Evolutionary conservation across 2,888 invertebrate genomes (phyloP).

Genomic region (Bursaphelenchus okinawaensis): DNA sequence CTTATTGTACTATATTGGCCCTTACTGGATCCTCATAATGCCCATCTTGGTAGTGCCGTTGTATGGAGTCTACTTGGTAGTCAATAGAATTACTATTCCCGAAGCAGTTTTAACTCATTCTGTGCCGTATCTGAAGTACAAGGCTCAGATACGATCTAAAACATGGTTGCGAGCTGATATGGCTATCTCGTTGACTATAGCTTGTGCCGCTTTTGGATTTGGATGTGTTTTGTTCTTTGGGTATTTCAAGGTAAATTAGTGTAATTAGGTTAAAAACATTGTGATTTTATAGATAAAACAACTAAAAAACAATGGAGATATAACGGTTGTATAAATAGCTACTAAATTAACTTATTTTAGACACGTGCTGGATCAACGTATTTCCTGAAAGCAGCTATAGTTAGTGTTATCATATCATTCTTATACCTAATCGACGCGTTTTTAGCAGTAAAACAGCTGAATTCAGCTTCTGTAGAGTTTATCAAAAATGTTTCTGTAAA

Average conservation of each 20-base stretch:
- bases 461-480: conserved; percentile 26
- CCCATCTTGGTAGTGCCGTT: conserved; percentile 23
- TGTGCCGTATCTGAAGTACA: conserved; percentile 23
- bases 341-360: conserved; percentile 12
- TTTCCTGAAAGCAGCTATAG: conserved; percentile 25
- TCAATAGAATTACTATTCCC: conserved; percentile 3
- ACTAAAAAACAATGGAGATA: too few relatives aligned
- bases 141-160: conserved; percentile 17
- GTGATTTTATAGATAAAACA: too few relatives aligned
- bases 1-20: conserved; percentile 12
- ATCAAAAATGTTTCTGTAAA: not conserved
- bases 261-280: not conserved
- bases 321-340: not conserved
- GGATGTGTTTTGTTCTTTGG: conserved; percentile 31
- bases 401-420: conserved; percentile 24
- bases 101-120: conserved; percentile 16
- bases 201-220: conserved; percentile 25
- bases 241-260: conserved; percentile 25
- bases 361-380: conserved; percentile 11
- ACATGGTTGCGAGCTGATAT: conserved; percentile 33
- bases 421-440: conserved; percentile 25
- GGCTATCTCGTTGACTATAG: conserved; percentile 32
- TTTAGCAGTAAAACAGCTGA: conserved; percentile 15
- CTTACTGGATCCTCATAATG: conserved; percentile 24
- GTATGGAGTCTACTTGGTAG: conserved; percentile 21